Percentiles rank a stretch among this genome's conserved stretches.
Evolutionary conservation across 2,888 invertebrate genomes (phyloP).

Genomic region (Escarpia spicata): DNA sequence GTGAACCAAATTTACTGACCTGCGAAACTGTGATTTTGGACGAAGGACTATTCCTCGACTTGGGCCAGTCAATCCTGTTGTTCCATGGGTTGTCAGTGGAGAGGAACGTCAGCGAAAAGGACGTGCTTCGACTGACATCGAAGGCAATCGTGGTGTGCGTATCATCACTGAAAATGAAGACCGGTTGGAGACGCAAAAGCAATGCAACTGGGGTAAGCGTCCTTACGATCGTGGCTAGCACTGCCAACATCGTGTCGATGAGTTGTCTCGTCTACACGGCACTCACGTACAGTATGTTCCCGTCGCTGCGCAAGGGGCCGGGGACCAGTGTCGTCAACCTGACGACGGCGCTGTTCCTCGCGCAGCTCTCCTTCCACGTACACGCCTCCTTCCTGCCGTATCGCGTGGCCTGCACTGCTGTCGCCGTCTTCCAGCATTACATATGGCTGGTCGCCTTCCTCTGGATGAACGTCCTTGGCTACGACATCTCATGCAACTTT

Average conservation of each 20-base stretch:
- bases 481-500: neutral
- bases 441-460: neutral
- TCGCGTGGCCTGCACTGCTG: neutral
- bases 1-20: neutral
- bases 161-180: neutral
- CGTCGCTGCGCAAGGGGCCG: neutral
- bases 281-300: neutral
- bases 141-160: conserved; percentile 16
- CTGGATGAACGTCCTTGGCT: conserved; percentile 6
- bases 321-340: conserved; percentile 11
- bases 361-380: conserved; percentile 17
- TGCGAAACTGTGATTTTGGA: neutral
- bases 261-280: neutral
- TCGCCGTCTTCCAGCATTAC: conserved; percentile 6
- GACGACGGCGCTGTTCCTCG: neutral
- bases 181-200: neutral
- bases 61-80: neutral
- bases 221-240: neutral
- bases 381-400: neutral
- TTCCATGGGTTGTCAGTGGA: neutral
- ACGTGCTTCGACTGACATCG: neutral
- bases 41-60: neutral
- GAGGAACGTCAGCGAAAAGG: neutral
- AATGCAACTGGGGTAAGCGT: neutral
- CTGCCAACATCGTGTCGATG: conserved; percentile 12